Percentiles rank a stretch among this genome's conserved stretches.
Conservation (phyloP, 2,888 invertebrate genomes). For the Myathropa florea region DNA sequence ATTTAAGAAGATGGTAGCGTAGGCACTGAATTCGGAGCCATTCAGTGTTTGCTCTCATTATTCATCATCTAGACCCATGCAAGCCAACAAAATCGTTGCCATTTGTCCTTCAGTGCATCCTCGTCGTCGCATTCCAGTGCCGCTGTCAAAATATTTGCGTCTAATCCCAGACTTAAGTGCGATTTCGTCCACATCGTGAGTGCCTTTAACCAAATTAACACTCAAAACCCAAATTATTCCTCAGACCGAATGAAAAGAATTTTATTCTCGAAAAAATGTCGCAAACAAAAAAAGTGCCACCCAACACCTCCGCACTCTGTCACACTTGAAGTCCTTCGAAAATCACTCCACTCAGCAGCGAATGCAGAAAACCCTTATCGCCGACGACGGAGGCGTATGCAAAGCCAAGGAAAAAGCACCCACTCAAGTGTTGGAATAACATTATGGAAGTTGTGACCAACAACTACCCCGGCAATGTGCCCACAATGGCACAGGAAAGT, state of each 20-base stretch:
- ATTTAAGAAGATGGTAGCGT: no score
- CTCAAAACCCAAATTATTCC: not conserved
- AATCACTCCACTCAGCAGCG: not conserved
- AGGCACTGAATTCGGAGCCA: no score
- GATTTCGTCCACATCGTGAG: not conserved
- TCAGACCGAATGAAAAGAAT: no score
- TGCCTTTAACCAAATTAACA: not conserved
- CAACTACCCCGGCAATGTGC: slow-evolving; percentile 9
- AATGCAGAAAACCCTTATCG: not conserved
- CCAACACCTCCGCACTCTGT: not conserved
- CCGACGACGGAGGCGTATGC: not conserved
- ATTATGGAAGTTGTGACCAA: slow-evolving; percentile 37
- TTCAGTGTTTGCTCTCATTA: no score
- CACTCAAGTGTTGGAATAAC: slow-evolving; percentile 32
- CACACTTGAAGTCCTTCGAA: not conserved
- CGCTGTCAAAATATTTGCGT: not conserved
- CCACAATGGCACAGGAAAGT: slow-evolving; percentile 21
- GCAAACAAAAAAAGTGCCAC: not conserved
- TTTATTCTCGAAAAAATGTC: not conserved
- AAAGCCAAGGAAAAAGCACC: not conserved
- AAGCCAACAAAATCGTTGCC: no score
- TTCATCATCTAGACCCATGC: no score
- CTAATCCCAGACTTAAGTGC: not conserved
- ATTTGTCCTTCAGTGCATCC: no score
- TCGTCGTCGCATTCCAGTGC: not conserved